Evolutionary conservation across 2,888 invertebrate species (phyloP).

Genomic region (Melanophora roralis): DNA sequence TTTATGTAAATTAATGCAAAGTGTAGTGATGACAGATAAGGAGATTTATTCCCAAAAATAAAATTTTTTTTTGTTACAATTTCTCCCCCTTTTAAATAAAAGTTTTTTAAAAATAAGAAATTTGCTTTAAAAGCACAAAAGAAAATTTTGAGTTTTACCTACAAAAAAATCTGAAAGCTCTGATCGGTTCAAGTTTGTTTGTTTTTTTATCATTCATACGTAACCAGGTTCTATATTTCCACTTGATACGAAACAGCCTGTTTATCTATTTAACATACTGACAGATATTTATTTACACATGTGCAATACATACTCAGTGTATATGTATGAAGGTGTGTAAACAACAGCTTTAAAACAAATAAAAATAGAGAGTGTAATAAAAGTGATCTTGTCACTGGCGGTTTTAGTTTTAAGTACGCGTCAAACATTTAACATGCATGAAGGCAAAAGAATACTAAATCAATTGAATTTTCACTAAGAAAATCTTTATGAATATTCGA

Average conservation of each 20-base stretch:
- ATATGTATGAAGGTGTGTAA: too few species aligned
- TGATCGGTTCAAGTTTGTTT: too few species aligned
- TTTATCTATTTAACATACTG: background rate
- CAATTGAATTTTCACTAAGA: background rate
- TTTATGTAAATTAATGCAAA: too few species aligned
- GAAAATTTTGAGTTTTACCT: too few species aligned
- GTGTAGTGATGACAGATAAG: too few species aligned
- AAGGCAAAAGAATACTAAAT: slow-evolving; percentile 11
- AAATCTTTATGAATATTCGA: background rate
- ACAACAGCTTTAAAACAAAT: slow-evolving; percentile 37
- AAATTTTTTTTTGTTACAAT: too few species aligned
- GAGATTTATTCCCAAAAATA: too few species aligned
- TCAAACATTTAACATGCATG: slow-evolving; percentile 47
- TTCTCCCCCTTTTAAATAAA: too few species aligned
- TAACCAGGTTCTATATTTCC: background rate
- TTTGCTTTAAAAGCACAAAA: too few species aligned
- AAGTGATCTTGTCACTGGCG: slow-evolving; percentile 57
- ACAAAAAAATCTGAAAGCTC: too few species aligned
- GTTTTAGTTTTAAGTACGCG: slow-evolving; percentile 52
- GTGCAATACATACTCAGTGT: too few species aligned
- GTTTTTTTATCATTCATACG: slow-evolving; percentile 20
- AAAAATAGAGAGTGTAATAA: slow-evolving; percentile 42
- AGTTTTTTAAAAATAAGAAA: too few species aligned
- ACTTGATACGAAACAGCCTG: background rate
- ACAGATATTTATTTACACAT: background rate